A percentile compares a stretch with the other conserved stretches of the same genome.
phyloP scores from a whole-genome alignment of 2,888 invertebrate genomes.

The Acronicta leporina region DNA sequence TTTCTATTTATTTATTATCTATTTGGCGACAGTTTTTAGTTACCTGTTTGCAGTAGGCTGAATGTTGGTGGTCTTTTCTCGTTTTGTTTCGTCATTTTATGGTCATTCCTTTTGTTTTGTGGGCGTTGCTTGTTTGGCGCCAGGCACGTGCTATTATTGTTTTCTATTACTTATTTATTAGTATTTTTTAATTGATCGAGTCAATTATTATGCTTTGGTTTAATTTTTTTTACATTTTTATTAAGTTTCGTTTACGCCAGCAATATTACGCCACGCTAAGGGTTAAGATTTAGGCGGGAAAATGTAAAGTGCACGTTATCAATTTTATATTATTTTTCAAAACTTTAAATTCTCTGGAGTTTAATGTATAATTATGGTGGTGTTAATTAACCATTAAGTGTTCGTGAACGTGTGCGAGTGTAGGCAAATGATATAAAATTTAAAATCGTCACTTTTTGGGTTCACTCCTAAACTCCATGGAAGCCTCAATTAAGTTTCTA shows the following conservation, averaged over 20 bases:
- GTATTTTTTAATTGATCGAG: neutral
- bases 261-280: no score
- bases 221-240: neutral
- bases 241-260: neutral
- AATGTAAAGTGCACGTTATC: no score
- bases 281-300: no score
- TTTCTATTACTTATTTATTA: constrained; percentile 19
- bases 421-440: no score
- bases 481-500: no score
- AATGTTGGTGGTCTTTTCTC: constrained; percentile 41
- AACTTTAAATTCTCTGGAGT: no score
- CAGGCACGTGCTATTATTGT: constrained; percentile 40
- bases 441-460: no score
- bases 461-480: no score
- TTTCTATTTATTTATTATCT: constrained; percentile 58
- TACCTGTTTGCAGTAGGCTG: constrained; percentile 30
- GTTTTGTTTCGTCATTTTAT: constrained; percentile 23
- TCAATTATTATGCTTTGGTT: constrained; percentile 7
- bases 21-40: constrained; percentile 57
- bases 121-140: constrained; percentile 43
- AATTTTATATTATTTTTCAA: no score
- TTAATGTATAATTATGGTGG: no score
- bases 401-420: no score
- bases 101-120: constrained; percentile 25
- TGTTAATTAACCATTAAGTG: no score